phyloP scores from a whole-genome alignment of 2,888 invertebrate genomes.

The Coremacera marginata region DNA sequence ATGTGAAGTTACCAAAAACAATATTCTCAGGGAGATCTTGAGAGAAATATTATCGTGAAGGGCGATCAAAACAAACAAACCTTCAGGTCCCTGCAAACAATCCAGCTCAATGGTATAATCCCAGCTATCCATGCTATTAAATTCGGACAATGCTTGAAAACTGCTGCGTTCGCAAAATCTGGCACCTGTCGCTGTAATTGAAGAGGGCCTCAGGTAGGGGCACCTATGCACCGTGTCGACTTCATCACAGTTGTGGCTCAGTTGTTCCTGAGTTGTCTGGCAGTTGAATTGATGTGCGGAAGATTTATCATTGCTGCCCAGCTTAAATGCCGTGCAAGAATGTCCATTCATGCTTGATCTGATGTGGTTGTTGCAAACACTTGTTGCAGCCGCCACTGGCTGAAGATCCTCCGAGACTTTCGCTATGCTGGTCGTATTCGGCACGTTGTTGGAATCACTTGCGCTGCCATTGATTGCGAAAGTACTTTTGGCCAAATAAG shows the following conservation, averaged over 20 bases:
- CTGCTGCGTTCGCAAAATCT: conserved; percentile 23
- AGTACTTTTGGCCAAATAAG: conserved; percentile 54
- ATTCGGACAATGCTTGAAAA: conserved; percentile 54
- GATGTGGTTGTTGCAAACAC: background rate
- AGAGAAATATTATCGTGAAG: no score
- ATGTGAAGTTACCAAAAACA: no score
- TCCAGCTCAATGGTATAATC: conserved; percentile 88
- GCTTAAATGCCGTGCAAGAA: background rate
- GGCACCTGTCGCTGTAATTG: conserved; percentile 39
- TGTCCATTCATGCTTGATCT: conserved; percentile 3
- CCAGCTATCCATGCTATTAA: conserved; percentile 84
- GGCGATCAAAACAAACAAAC: conserved; percentile 66
- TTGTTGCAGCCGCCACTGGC: conserved; percentile 32
- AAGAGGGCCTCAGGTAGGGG: conserved; percentile 24
- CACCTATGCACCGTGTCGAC: conserved; percentile 38
- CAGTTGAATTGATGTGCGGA: background rate
- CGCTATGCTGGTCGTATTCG: conserved; percentile 31
- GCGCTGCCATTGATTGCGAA: conserved; percentile 51
- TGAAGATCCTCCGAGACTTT: conserved; percentile 34
- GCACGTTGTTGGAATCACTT: conserved; percentile 42
- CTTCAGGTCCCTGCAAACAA: conserved; percentile 83
- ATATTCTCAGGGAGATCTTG: no score
- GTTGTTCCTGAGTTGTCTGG: background rate
- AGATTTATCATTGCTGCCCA: background rate
- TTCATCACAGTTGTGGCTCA: conserved; percentile 36